Conservation (phyloP, 2,113 vertebrate genomes). For the Apteryx mantelli region DNA sequence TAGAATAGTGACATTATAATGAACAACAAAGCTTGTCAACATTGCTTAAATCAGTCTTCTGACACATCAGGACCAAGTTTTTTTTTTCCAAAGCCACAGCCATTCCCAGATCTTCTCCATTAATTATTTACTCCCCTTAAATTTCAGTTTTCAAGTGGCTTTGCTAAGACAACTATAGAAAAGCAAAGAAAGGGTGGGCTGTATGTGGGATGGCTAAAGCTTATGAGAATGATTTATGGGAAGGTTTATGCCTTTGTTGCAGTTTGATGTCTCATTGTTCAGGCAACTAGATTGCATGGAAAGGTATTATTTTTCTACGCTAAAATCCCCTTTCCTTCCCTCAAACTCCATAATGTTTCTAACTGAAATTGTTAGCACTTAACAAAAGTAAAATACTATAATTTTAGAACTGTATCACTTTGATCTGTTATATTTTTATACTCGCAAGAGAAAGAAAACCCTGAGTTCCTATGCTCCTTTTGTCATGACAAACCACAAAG, state of each 20-base stretch:
- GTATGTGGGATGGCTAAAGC: not conserved
- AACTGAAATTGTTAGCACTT: slow-evolving; percentile 20
- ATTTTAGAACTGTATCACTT: slow-evolving; percentile 47
- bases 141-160: not conserved
- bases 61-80: not conserved
- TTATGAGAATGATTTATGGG: not conserved
- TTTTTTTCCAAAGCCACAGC: not conserved
- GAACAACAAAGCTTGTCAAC: not conserved
- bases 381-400: not conserved
- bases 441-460: slow-evolving; percentile 32
- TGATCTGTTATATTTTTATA: slow-evolving; percentile 39
- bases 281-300: not conserved
- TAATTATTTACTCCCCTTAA: not conserved
- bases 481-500: slow-evolving; percentile 57
- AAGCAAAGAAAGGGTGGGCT: not conserved
- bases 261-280: not conserved
- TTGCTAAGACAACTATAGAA: not conserved
- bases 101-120: not conserved
- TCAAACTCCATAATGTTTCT: not conserved
- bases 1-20: not conserved
- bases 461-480: slow-evolving; percentile 17
- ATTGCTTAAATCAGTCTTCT: not conserved
- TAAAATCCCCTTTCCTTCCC: not conserved
- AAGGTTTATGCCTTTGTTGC: not conserved
- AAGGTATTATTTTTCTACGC: not conserved